A percentile compares a stretch with the other conserved stretches of the same genome.
Conservation (phyloP, 2,113 vertebrate genomes). For the Scytalopus superciliaris region DNA sequence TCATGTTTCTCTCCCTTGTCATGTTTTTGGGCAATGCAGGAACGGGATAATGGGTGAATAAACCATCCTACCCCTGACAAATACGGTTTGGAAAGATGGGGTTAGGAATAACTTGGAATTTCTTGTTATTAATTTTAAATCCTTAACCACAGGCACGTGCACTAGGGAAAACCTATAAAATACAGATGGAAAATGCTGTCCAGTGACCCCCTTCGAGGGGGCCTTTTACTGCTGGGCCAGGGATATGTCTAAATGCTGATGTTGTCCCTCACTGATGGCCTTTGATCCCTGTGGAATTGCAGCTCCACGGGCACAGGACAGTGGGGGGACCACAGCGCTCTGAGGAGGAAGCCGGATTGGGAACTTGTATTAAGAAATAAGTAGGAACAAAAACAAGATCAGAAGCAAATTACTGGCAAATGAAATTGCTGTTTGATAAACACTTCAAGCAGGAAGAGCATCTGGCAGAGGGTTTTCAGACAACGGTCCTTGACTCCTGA, state of each 20-base stretch:
- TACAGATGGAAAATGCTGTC: not conserved
- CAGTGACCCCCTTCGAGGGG: not conserved
- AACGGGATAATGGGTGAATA: not conserved
- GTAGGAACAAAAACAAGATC: constrained; percentile 1
- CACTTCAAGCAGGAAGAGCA: constrained; percentile 46
- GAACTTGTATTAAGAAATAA: not conserved
- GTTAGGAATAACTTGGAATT: constrained; percentile 42
- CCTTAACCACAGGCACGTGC: constrained; percentile 44
- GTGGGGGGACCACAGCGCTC: too few species aligned
- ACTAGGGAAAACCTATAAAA: constrained; percentile 41
- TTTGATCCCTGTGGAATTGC: not conserved
- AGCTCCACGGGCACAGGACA: not conserved
- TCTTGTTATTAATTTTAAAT: constrained; percentile 50
- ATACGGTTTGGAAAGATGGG: constrained; percentile 2
- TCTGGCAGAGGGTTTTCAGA: constrained; percentile 35
- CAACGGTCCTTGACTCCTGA: constrained; percentile 52
- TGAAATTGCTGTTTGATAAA: constrained; percentile 38
- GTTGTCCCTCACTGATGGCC: not conserved
- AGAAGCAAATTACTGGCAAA: constrained; percentile 44
- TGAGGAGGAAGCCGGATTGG: not conserved
- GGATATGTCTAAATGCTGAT: not conserved
- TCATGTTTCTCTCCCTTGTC: not conserved
- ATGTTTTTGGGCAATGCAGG: not conserved
- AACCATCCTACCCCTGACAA: not conserved
- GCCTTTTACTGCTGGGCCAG: constrained; percentile 17